These are phyloP conservation scores for Sinocyclocheilus maitianheensis DNA, from an alignment of 2,113 vertebrate genomes.

Conservation along the genomic window DNA sequence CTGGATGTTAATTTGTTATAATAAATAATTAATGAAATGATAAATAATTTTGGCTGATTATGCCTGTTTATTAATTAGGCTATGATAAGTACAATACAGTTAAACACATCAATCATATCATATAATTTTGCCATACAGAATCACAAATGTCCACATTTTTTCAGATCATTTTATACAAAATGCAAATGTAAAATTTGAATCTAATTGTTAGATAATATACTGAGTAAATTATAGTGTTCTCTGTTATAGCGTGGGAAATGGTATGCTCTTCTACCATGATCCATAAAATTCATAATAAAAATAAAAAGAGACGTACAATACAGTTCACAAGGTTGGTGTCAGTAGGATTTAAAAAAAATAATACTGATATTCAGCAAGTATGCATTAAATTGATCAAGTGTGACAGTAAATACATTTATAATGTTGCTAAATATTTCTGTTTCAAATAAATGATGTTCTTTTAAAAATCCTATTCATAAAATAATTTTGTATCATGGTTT, in stretches of 20 bases:
- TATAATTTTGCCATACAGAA: background rate
- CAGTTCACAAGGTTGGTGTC: background rate
- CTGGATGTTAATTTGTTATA: too few species aligned
- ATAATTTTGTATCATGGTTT: too few species aligned
- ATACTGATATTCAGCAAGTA: too few species aligned
- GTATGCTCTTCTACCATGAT: background rate
- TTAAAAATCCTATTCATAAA: background rate
- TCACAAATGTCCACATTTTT: background rate
- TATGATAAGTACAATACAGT: background rate
- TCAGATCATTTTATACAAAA: background rate
- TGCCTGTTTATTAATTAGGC: background rate
- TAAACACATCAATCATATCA: background rate
- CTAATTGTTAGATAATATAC: background rate
- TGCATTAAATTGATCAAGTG: too few species aligned
- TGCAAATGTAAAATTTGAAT: background rate
- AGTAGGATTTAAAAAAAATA: background rate
- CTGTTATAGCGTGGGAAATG: background rate
- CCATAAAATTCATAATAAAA: background rate
- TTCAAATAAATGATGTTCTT: too few species aligned
- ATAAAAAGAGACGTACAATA: background rate
- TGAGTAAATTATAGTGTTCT: background rate
- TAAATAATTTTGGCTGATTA: background rate
- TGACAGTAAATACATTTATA: too few species aligned
- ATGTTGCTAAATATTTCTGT: too few species aligned
- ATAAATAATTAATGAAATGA: too few species aligned